Conservation (phyloP, 1,140 invertebrate species). For the Kradibia gibbosae region DNA sequence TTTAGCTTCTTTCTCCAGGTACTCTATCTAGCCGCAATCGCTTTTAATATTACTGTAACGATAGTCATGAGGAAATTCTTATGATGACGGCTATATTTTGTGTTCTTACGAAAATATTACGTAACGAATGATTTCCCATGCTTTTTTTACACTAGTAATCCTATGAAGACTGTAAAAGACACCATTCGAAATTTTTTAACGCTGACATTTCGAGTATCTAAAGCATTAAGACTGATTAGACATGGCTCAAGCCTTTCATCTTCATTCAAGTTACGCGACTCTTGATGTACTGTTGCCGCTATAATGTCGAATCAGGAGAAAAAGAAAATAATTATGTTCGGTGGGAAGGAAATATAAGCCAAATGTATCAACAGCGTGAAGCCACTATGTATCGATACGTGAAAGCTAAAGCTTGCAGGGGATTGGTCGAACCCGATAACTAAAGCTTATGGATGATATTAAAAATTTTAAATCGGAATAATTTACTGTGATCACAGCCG, state of each 20-base stretch:
- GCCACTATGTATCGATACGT: background rate
- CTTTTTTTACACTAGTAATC: background rate
- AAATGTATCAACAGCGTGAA: background rate
- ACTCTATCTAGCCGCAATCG: background rate
- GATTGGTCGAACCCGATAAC: slow-evolving; percentile 53
- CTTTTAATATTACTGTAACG: slow-evolving; percentile 21
- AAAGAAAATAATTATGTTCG: background rate
- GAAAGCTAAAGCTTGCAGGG: slow-evolving; percentile 4
- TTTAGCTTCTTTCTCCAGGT: background rate
- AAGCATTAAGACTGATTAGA: background rate
- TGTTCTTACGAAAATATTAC: background rate
- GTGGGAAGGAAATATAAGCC: background rate
- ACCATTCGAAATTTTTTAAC: background rate
- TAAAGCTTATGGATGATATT: slow-evolving; percentile 58
- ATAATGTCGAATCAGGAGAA: background rate
- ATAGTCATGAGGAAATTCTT: background rate
- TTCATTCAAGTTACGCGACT: background rate
- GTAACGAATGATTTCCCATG: background rate
- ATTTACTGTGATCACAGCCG: slow-evolving; percentile 50
- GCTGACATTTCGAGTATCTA: slow-evolving; percentile 6
- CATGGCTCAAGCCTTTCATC: background rate
- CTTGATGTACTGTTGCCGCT: background rate
- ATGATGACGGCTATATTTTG: background rate
- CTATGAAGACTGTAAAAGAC: background rate
- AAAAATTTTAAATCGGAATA: slow-evolving; percentile 54